phyloP scores from a whole-genome alignment of 2,797 vertebrate genomes.

The Scleropages formosus region DNA sequence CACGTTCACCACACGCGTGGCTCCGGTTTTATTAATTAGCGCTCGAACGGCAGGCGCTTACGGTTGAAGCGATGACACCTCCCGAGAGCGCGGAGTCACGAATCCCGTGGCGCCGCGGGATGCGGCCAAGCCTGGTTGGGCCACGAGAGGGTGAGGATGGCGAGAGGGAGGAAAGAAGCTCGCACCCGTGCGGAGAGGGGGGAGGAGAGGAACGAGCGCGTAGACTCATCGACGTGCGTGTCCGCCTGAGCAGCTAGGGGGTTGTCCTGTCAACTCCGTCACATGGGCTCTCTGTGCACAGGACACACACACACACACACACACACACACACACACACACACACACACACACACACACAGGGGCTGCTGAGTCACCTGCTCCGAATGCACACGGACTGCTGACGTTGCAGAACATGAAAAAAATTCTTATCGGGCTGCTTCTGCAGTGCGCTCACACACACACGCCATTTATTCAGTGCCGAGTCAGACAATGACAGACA shows the following conservation, averaged over 20 bases:
- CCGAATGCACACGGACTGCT: neutral
- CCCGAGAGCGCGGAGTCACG: too few relatives aligned
- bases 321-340: too few relatives aligned
- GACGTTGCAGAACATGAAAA: neutral
- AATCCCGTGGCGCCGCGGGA: neutral
- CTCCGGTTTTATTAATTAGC: neutral
- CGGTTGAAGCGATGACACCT: neutral
- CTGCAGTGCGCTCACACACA: neutral
- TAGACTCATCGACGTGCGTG: too few relatives aligned
- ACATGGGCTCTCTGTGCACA: too few relatives aligned
- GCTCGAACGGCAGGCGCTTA: neutral
- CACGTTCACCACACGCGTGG: constrained; percentile 35
- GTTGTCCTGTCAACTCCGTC: too few relatives aligned
- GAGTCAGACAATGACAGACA: too few relatives aligned
- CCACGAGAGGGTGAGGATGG: neutral
- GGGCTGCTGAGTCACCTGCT: neutral
- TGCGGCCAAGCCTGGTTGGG: neutral
- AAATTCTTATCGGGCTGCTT: too few relatives aligned
- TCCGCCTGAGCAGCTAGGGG: too few relatives aligned
- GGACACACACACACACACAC: too few relatives aligned
- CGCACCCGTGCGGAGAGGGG: neutral
- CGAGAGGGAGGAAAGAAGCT: neutral
- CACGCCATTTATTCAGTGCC: neutral
- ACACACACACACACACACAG: neutral
- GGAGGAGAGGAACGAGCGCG: too few relatives aligned